A percentile compares a stretch with the other conserved stretches of the same genome.
phyloP scores from a whole-genome alignment of 2,797 vertebrate species.

The Moxostoma hubbsi region DNA sequence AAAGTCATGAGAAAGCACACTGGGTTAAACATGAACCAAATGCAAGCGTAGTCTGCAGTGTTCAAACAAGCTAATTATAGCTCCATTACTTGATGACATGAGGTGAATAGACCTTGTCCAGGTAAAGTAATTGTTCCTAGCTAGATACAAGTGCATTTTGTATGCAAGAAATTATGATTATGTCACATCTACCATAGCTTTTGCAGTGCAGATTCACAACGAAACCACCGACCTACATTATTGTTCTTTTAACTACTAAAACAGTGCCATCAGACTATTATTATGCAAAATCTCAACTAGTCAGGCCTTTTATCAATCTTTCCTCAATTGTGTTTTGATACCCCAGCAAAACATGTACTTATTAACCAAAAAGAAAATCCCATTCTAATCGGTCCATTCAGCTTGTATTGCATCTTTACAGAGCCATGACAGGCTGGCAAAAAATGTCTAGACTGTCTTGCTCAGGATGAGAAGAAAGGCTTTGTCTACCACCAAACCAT shows the following conservation, averaged over 20 bases:
- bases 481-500: background rate
- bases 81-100: slow-evolving; percentile 52
- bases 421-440: slow-evolving; percentile 7
- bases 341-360: background rate
- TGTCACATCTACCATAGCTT: no score
- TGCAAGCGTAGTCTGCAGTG: slow-evolving; percentile 53
- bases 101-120: slow-evolving; percentile 36
- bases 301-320: no score
- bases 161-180: no score
- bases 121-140: background rate
- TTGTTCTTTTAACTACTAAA: no score
- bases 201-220: no score
- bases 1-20: slow-evolving; percentile 21
- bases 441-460: background rate
- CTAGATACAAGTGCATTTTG: no score
- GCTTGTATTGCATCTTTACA: background rate
- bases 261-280: no score
- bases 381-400: background rate
- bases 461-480: slow-evolving; percentile 8
- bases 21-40: slow-evolving; percentile 78
- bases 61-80: slow-evolving; percentile 68
- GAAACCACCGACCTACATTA: no score
- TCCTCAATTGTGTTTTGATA: no score
- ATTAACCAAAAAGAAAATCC: background rate
- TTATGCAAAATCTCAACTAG: no score